Evolutionary conservation across 1,140 invertebrate species (phyloP).

Genomic region (Trichonephila clavata): DNA sequence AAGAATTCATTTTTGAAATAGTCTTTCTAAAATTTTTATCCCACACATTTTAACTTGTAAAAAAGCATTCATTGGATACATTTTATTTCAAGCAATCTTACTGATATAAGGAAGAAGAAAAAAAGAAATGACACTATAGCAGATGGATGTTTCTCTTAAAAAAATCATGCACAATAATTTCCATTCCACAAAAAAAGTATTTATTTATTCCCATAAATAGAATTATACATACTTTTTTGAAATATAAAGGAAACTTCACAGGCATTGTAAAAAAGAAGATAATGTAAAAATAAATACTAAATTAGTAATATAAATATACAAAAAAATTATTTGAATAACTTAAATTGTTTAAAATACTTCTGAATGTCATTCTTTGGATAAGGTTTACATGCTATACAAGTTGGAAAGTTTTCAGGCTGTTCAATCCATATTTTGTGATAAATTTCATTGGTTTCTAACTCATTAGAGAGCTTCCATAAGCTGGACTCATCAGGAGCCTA

Average conservation of each 20-base stretch:
- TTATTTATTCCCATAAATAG: too few relatives aligned
- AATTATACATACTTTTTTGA: too few relatives aligned
- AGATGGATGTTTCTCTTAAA: too few relatives aligned
- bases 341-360: constrained; percentile 93
- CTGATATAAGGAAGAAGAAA: too few relatives aligned
- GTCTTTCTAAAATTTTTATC: too few relatives aligned
- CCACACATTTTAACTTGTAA: too few relatives aligned
- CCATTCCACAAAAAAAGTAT: too few relatives aligned
- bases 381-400: constrained; percentile 96
- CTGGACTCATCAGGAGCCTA: constrained; percentile 89
- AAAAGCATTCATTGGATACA: too few relatives aligned
- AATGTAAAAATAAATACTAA: constrained; percentile 1
- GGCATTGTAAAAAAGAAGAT: not conserved
- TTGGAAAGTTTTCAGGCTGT: constrained; percentile 97
- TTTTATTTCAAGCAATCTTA: too few relatives aligned
- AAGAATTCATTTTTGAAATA: too few relatives aligned
- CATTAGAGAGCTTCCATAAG: constrained; percentile 86
- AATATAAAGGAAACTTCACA: not conserved
- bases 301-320: not conserved
- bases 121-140: too few relatives aligned
- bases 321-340: constrained; percentile 86
- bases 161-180: too few relatives aligned
- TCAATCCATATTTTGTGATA: constrained; percentile 98
- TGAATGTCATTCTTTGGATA: constrained; percentile 92
- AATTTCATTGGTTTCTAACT: constrained; percentile 87